A percentile compares a stretch with the other conserved stretches of the same genome.
phyloP scores from a whole-genome alignment of 2,113 vertebrate genomes.

The Ceyx cyanopectus region DNA sequence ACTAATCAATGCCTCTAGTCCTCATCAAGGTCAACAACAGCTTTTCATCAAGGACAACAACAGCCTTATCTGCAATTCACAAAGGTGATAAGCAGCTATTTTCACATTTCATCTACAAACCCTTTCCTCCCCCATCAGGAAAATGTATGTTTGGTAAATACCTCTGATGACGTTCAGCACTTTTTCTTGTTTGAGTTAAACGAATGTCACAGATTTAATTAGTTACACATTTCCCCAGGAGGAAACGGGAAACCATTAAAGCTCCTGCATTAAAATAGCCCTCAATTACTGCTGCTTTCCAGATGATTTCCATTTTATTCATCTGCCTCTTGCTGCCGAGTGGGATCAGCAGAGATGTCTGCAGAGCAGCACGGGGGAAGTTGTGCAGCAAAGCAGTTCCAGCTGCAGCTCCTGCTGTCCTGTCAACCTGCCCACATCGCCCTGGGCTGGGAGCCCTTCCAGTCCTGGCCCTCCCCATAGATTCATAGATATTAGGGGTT shows the following conservation, averaged over 20 bases:
- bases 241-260: slow-evolving; percentile 34
- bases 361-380: not conserved
- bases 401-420: accelerated
- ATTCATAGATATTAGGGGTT: too few relatives aligned
- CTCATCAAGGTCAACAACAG: not conserved
- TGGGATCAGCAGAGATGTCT: not conserved
- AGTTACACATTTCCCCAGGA: slow-evolving; percentile 35
- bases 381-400: accelerated
- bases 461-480: not conserved
- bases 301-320: not conserved
- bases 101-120: not conserved
- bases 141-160: not conserved
- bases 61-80: not conserved
- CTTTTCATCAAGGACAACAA: not conserved
- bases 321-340: not conserved
- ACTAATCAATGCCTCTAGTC: not conserved
- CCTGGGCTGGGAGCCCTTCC: not conserved
- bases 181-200: slow-evolving; percentile 34
- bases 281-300: not conserved
- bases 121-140: not conserved
- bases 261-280: not conserved
- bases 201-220: slow-evolving; percentile 14
- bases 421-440: not conserved
- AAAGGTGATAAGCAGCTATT: not conserved
- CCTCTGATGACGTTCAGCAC: not conserved